A percentile compares a stretch with the other conserved stretches of the same genome.
These are phyloP conservation scores for Trichonephila clavata DNA, from an alignment of 1,140 invertebrate species.

Conservation along the genomic window DNA sequence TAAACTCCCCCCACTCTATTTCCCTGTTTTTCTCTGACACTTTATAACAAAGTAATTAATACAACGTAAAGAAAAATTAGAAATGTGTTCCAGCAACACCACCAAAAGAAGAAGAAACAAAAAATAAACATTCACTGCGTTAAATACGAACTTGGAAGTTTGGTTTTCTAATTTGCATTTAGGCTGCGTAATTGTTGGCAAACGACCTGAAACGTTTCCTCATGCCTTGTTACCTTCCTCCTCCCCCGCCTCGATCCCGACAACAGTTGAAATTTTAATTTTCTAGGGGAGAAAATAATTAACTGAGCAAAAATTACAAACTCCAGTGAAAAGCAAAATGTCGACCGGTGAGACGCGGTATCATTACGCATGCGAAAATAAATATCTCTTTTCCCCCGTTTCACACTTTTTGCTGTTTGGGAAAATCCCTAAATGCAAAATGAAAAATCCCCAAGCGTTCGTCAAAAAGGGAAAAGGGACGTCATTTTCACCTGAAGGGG, in stretches of 20 bases:
- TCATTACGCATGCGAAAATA: conserved; percentile 23
- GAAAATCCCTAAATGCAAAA: background rate
- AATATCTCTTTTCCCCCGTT: conserved; percentile 2
- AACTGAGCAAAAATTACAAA: conserved; percentile 27
- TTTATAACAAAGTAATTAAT: conserved; percentile 55
- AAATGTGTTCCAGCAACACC: background rate
- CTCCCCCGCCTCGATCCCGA: background rate
- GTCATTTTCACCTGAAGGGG: background rate
- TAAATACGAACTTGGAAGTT: background rate
- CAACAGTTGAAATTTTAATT: conserved; percentile 41
- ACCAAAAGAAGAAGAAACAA: background rate
- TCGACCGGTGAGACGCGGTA: background rate
- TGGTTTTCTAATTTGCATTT: conserved; percentile 47
- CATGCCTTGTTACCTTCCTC: background rate
- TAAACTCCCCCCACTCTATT: background rate
- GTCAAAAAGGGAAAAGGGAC: background rate
- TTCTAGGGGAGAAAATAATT: conserved; percentile 45
- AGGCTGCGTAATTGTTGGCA: conserved; percentile 7
- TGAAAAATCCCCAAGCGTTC: background rate
- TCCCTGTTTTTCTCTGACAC: background rate
- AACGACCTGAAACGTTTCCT: conserved; percentile 48
- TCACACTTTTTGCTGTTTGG: conserved; percentile 25
- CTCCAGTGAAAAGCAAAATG: background rate
- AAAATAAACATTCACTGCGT: background rate
- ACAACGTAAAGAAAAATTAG: background rate